Base-by-base conservation (phyloP, 2,113 vertebrate genomes). In the Anarrhichthys ocellatus region DNA sequence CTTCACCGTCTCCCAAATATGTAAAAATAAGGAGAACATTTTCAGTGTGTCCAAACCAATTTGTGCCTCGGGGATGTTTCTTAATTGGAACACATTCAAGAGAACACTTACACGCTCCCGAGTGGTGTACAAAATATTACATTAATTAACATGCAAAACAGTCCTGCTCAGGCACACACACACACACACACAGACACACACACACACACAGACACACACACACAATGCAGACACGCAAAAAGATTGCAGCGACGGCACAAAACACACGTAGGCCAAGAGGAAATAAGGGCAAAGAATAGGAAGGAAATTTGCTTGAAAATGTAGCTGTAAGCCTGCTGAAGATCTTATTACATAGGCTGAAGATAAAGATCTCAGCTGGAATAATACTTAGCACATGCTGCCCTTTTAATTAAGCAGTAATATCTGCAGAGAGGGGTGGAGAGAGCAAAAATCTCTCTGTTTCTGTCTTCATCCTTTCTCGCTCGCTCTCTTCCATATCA, bases 301-400 rank as follows among this genome's bases (percentile, higher is more conserved):
- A 93, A 94, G 93, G 91, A 95, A 94, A 96, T 96, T 96, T 96
- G 96, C 95, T 97, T 94, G 95, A 96, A 94, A 96, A 95, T 96
- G 93, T 96, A 96, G 96, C 96, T 95, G 95, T 96, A 94, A 96
- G 96, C 95, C 95, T 91, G 89, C 88, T 80, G 78, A 96, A 94
- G 96, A 96, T 98, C 97, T 92, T 96, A 95, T 98, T 98, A 96
- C 97, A 96, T 93, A 96, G 96, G 93, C 94, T 91, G 93, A 92
- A 93, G 96, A 99, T 98, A 97, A 95, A 94, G 96, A 98, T 97
- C 97, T 97, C 95, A 95, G 96, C 95, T 97, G 96, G 96, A 98
- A 97, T 97, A 97, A 98, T 97, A 97, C 97, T 98, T 97, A 97
- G 96, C 97, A 97, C 97, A 97, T 97, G 96, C 96, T 96, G 96